Evolutionary conservation across 2,113 vertebrate species (phyloP), one percentile per base, ranked within the genome.

Genomic region (Miniopterus natalensis): DNA sequence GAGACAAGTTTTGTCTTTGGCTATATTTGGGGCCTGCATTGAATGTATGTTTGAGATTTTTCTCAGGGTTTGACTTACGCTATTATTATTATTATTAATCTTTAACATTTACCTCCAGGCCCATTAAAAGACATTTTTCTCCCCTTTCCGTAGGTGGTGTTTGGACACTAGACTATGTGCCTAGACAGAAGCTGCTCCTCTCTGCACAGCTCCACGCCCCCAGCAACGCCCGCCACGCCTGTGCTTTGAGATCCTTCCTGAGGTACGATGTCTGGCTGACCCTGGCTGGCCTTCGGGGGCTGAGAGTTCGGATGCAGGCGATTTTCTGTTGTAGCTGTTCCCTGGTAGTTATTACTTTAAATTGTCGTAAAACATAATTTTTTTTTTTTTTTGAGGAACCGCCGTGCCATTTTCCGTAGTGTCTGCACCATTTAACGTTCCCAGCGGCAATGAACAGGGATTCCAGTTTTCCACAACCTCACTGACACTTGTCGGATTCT

Each of bases 161-260:
- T 49, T 96, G 96, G 95, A 96, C 79, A 47, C 59, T 92, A 96
- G 97, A 92, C 80, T 84, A 96, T 94, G 96, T 92, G 95, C 95
- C 92, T 92, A 51, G 94, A 89, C 66, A 63, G 75, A 71, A 80
- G 86, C 59, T 47, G 27, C 42, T 73, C 73, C 88, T 91, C 84
- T 70, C 89, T 94, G 61, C 42, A 11, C 31, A 70, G 91, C 95
- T 79, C 92, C 9, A 1, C 80, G 47, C 47, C 49, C 86, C 31
- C 83, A 68, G 87, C 80, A 45, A 18, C 55, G 42, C 79, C 73
- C 79, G 40, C 95, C 84, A 84, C 79, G 3, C 77, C 94, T 95
- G 85, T 95, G 75, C 77, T 92, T 66, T 92, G 95, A 97, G 96
- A 93, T 17, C 90, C 65, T 92, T 63, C 8, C 80, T 36, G 70